These are phyloP conservation scores for Chrysaora quinquecirrha DNA, from an alignment of 30 jellyfish, hydroid and myxozoan genomes.

Conservation along the genomic window DNA sequence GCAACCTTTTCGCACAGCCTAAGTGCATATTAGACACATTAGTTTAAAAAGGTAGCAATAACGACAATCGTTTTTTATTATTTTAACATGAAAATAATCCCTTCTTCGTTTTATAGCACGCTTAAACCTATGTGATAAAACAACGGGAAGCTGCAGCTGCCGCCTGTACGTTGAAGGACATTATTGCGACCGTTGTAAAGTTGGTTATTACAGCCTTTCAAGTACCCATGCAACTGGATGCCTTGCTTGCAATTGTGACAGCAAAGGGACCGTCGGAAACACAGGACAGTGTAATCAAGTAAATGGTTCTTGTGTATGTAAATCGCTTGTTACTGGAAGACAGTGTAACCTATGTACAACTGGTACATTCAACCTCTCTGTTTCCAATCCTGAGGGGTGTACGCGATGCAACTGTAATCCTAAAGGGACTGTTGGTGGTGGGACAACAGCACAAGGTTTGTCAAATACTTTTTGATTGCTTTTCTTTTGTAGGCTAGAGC, in stretches of 20 bases:
- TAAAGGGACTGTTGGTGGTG: slow-evolving; percentile 94
- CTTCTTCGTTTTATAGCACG: slow-evolving; percentile 34
- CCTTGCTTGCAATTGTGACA: slow-evolving; percentile 86
- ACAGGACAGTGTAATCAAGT: slow-evolving; percentile 78
- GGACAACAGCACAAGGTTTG: slow-evolving; percentile 77
- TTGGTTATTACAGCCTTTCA: slow-evolving; percentile 79
- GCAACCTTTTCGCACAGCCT: too few species aligned
- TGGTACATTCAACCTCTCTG: slow-evolving; percentile 85
- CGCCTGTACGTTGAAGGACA: slow-evolving; percentile 78
- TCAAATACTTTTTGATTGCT: background rate
- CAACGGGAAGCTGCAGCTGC: slow-evolving; percentile 87
- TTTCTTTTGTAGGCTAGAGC: too few species aligned
- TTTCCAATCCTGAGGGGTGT: slow-evolving; percentile 83
- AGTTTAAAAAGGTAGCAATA: too few species aligned
- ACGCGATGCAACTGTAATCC: slow-evolving; percentile 88
- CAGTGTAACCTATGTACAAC: slow-evolving; percentile 83
- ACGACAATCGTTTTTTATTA: too few species aligned
- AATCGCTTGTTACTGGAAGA: slow-evolving; percentile 82
- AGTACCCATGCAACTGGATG: slow-evolving; percentile 77
- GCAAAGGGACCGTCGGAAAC: slow-evolving; percentile 81
- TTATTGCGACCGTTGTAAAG: slow-evolving; percentile 82
- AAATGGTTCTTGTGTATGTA: slow-evolving; percentile 93
- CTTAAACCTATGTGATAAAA: slow-evolving; percentile 64
- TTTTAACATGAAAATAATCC: too few species aligned
- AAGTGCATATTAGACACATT: too few species aligned